Percentiles rank a stretch among this genome's conserved stretches.
These are phyloP conservation scores for Schizaphis graminum DNA, from an alignment of 2,888 invertebrate species.

Conservation along the genomic window DNA sequence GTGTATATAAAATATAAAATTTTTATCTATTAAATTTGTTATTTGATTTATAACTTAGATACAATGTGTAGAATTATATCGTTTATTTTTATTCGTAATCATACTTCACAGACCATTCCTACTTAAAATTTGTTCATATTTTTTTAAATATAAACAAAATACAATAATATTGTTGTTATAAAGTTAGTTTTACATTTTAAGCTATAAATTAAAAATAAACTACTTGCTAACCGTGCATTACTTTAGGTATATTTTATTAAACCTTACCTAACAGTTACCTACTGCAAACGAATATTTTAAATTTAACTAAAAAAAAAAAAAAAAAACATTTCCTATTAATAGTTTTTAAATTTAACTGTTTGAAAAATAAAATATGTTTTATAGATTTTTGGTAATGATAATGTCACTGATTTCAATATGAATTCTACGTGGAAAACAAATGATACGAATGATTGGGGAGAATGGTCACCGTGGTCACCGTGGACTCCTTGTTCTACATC, in stretches of 20 bases:
- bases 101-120: background rate
- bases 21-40: no score
- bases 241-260: no score
- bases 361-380: background rate
- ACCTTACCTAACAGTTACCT: background rate
- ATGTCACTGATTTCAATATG: background rate
- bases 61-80: no score
- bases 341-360: background rate
- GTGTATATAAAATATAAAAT: no score
- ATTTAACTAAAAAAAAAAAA: background rate
- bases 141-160: background rate
- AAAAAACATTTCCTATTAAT: background rate
- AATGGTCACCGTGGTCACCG: conserved; percentile 68
- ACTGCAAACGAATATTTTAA: background rate
- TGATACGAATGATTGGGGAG: conserved; percentile 47
- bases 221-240: background rate
- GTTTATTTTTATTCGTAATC: no score
- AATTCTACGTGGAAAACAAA: conserved; percentile 43
- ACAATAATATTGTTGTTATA: background rate
- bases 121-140: background rate
- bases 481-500: conserved; percentile 83
- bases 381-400: conserved; percentile 45
- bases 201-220: background rate
- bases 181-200: background rate
- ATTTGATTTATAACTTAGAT: no score